Conservation (phyloP, 2,113 vertebrate species). For the Cyanoramphus novaezelandiae region DNA sequence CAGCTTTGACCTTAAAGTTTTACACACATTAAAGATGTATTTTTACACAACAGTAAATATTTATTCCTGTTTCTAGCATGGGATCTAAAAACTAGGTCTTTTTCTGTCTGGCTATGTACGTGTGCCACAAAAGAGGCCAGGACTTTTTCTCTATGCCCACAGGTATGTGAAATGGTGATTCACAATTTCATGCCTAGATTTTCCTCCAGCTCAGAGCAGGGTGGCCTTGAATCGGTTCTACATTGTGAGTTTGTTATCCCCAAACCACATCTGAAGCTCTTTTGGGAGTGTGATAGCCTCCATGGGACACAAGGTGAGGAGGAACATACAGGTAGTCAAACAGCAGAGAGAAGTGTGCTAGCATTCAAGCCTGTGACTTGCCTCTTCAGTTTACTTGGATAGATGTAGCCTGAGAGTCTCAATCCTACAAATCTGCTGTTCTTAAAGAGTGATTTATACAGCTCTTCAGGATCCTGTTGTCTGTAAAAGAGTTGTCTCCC, state of each 20-base stretch:
- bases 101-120: accelerated
- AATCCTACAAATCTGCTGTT: background rate
- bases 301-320: accelerated
- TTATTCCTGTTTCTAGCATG: background rate
- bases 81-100: background rate
- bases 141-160: accelerated
- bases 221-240: background rate
- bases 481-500: background rate
- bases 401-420: background rate
- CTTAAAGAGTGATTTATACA: background rate
- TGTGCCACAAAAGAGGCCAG: background rate
- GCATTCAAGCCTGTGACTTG: background rate
- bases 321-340: background rate
- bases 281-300: accelerated
- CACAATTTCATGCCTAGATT: background rate
- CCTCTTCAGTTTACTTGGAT: background rate
- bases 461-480: background rate
- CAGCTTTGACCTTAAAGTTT: background rate
- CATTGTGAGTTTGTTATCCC: background rate
- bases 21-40: background rate
- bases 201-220: background rate
- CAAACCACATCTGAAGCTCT: accelerated
- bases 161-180: background rate
- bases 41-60: background rate
- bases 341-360: background rate